These are phyloP conservation scores for Agrotis exclamationis DNA, from an alignment of 2,888 invertebrate genomes.

Conservation along the genomic window DNA sequence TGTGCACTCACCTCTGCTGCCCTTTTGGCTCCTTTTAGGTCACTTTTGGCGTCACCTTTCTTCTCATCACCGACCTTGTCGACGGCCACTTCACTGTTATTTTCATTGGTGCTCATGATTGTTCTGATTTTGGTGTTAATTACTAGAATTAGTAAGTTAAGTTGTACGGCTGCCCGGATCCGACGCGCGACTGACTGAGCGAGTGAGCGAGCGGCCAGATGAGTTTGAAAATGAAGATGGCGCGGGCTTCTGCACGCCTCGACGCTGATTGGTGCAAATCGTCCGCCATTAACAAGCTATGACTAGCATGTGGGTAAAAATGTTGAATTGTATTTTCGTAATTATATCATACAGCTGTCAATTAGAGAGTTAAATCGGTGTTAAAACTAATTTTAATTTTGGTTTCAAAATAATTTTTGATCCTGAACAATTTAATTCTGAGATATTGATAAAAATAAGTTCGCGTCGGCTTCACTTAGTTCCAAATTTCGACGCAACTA, in stretches of 20 bases:
- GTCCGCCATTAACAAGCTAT: slow-evolving; percentile 83
- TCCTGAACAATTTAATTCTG: slow-evolving; percentile 31
- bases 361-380: slow-evolving; percentile 59
- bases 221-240: slow-evolving; percentile 96
- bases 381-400: slow-evolving; percentile 69
- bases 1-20: slow-evolving; percentile 96
- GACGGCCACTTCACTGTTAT: slow-evolving; percentile 96
- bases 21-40: slow-evolving; percentile 96
- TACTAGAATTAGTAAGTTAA: slow-evolving; percentile 80
- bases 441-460: slow-evolving; percentile 66
- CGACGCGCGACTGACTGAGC: slow-evolving; percentile 91
- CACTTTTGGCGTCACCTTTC: slow-evolving; percentile 94
- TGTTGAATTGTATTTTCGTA: slow-evolving; percentile 66
- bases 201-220: slow-evolving; percentile 88
- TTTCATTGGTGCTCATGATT: slow-evolving; percentile 93
- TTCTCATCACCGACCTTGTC: slow-evolving; percentile 96
- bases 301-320: slow-evolving; percentile 83
- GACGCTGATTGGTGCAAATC: slow-evolving; percentile 81
- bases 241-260: slow-evolving; percentile 91
- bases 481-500: slow-evolving; percentile 70
- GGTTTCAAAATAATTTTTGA: slow-evolving; percentile 14
- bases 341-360: slow-evolving; percentile 35
- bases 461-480: slow-evolving; percentile 75
- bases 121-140: slow-evolving; percentile 87
- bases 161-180: slow-evolving; percentile 91